phyloP scores from a whole-genome alignment of 2,888 invertebrate genomes.

The Sminthurinus aureus region DNA sequence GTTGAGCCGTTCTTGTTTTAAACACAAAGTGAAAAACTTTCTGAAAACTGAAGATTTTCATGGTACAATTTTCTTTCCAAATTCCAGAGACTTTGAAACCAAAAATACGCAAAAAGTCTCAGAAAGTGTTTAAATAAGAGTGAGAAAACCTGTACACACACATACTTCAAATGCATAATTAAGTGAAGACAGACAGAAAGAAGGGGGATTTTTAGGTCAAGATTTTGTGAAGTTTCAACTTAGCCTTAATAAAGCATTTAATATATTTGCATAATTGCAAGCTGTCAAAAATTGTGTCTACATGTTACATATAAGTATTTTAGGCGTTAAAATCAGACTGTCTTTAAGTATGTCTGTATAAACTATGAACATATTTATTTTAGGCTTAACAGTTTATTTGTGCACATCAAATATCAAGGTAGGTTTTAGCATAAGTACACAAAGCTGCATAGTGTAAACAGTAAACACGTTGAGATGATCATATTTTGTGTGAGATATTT shows the following conservation, averaged over 20 bases:
- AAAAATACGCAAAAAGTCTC: too few relatives aligned
- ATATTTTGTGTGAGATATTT: background rate
- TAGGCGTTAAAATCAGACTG: background rate
- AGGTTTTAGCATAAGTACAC: too few relatives aligned
- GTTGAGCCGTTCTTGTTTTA: too few relatives aligned
- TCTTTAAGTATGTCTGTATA: background rate
- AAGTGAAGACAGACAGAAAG: background rate
- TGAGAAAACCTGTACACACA: too few relatives aligned
- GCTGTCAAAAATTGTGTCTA: background rate
- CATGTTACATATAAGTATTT: background rate
- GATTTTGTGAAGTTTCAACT: constrained; percentile 23
- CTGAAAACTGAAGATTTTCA: too few relatives aligned
- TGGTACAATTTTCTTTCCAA: too few relatives aligned
- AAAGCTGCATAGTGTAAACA: background rate
- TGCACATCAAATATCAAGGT: background rate
- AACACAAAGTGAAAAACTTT: too few relatives aligned
- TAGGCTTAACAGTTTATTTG: too few relatives aligned
- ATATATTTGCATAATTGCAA: constrained; percentile 21
- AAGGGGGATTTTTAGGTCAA: constrained; percentile 24
- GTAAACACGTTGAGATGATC: background rate
- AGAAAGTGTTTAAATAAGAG: too few relatives aligned
- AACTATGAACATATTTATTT: too few relatives aligned
- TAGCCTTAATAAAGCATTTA: constrained; percentile 14
- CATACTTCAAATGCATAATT: too few relatives aligned
- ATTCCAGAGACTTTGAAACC: too few relatives aligned